Conservation (phyloP, 1,140 invertebrate species). For the Drosophila parabipectinata region DNA sequence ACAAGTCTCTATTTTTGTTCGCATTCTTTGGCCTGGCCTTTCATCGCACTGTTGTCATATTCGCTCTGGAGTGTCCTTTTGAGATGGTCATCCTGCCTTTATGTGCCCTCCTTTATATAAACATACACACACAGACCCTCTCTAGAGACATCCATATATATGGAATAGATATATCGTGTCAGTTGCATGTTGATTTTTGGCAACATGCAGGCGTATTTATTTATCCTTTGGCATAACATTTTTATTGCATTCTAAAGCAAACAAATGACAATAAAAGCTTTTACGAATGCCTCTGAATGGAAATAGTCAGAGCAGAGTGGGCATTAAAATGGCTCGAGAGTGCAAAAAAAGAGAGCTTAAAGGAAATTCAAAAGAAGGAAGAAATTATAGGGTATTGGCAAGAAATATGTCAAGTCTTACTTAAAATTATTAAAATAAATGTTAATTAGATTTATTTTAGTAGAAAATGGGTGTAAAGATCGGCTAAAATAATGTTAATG, state of each 20-base stretch:
- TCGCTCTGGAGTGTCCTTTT: constrained; percentile 3
- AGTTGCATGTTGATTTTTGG: constrained; percentile 51
- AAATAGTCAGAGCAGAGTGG: constrained; percentile 10
- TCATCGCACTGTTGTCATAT: constrained; percentile 10
- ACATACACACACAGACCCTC: neutral
- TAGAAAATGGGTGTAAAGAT: too few species aligned
- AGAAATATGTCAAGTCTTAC: too few species aligned
- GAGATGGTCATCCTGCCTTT: constrained; percentile 25
- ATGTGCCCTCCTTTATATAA: constrained; percentile 13
- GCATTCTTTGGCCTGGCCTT: neutral
- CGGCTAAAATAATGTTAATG: too few species aligned
- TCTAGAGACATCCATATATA: neutral
- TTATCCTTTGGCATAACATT: constrained; percentile 65
- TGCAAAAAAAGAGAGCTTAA: constrained; percentile 3
- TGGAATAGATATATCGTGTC: constrained; percentile 17
- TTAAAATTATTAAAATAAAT: too few species aligned
- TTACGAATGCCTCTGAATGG: constrained; percentile 30
- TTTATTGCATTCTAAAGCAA: constrained; percentile 72
- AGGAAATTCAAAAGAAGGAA: too few species aligned
- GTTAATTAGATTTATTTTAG: too few species aligned
- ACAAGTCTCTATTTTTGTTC: neutral
- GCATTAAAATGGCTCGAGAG: constrained; percentile 41
- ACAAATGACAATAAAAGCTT: constrained; percentile 68
- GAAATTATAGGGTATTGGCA: too few species aligned
- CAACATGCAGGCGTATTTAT: constrained; percentile 53